phyloP scores from a whole-genome alignment of 1,140 invertebrate species.

The Mycetomoellerius zeteki region DNA sequence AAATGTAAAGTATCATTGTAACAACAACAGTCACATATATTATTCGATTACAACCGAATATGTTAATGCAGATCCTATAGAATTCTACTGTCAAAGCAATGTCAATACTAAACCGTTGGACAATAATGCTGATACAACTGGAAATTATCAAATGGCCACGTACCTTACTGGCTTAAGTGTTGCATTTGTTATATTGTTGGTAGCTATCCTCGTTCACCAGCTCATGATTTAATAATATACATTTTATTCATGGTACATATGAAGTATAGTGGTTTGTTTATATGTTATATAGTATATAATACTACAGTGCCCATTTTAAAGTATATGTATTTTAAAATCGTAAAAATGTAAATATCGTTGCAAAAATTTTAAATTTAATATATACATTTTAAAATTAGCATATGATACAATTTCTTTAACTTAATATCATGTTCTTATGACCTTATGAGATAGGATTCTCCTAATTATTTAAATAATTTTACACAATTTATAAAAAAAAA shows the following conservation, averaged over 20 bases:
- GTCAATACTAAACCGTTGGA: constrained; percentile 86
- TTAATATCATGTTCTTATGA: not conserved
- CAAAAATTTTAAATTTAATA: constrained; percentile 60
- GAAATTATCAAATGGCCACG: constrained; percentile 87
- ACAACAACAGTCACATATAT: constrained; percentile 44
- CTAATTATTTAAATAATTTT: not conserved
- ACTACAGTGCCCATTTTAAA: constrained; percentile 21
- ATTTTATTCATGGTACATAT: constrained; percentile 54
- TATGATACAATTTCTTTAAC: constrained; percentile 18
- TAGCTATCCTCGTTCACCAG: constrained; percentile 88
- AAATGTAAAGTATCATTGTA: constrained; percentile 1
- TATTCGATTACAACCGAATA: constrained; percentile 35
- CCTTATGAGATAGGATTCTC: not conserved
- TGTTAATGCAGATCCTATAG: constrained; percentile 88
- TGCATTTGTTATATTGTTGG: constrained; percentile 88
- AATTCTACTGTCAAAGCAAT: constrained; percentile 89
- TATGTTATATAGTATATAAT: constrained; percentile 27
- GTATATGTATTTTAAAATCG: constrained; percentile 23
- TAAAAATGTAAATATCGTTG: constrained; percentile 52
- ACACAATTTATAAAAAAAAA: constrained; percentile 7
- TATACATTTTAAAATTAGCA: not conserved
- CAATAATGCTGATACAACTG: constrained; percentile 84
- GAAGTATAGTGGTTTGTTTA: constrained; percentile 52
- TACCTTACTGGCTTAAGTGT: constrained; percentile 88
- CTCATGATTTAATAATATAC: constrained; percentile 4